Evolutionary conservation across 1,140 invertebrate species (phyloP), one percentile per base, ranked within the genome.

Genomic region (Drosophila sp.): DNA sequence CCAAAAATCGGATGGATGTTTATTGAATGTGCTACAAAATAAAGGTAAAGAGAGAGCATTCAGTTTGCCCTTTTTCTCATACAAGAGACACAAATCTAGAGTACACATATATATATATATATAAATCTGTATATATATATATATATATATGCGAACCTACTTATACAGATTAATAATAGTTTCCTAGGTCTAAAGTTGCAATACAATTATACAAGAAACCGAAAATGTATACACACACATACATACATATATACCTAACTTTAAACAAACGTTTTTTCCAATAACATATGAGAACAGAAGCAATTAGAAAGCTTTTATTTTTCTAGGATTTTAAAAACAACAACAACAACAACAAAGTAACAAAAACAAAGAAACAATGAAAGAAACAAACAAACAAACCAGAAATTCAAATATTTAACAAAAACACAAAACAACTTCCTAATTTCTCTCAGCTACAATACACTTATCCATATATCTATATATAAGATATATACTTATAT

Each of bases 281-380:
- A 60, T 64, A 68, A 62, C 74, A 73, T 65, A 85, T 77, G 82
- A 86, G 64, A 82, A 86, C 69, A 71, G 64, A 86, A 86, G 83
- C 83, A 86, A 87, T 86, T 82, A 82, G 76, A 86, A 82, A 87
- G 82, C 79, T 87, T 86, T 86, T 86, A 87, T 86, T 86, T 86
- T 86, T 86, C 82, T 86, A 86, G 82, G 72, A 87, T 86, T 86
- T 86, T 86, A 85, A 85, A 40, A 70, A 41, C 47, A 68, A 60
- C 55, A 69, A 55, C 25, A 67, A 54, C 33, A 73, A 60, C 11
- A 63, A 64, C n/a, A 69, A 64, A 17, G 17, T 17, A 17, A 17
- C 17, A 17, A 27, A 64, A 68, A 63, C 72, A 58, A 67, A 54
- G 10, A 35, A 58, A 58, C 56, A 58, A 58, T 10, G 56, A 29